A percentile compares a stretch with the other conserved stretches of the same genome.
These are phyloP conservation scores for Ceyx margarethae DNA, from an alignment of 2,113 vertebrate genomes.

Conservation along the genomic window DNA sequence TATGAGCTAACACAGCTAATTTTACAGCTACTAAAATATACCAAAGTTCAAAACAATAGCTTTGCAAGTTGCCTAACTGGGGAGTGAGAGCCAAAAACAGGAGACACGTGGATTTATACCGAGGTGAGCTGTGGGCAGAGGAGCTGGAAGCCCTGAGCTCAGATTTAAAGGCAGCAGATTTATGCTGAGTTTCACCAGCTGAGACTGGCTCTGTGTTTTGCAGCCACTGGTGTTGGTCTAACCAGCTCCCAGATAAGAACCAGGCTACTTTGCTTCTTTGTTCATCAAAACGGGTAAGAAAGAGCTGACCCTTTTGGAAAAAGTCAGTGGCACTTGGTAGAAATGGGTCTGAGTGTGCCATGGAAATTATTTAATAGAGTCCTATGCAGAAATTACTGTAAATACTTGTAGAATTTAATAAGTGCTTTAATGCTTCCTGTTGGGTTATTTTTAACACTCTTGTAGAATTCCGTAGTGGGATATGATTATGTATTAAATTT, in stretches of 20 bases:
- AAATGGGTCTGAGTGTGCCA: not conserved
- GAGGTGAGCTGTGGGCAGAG: not conserved
- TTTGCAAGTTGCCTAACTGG: not conserved
- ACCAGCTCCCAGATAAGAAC: constrained; percentile 21
- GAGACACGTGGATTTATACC: not conserved
- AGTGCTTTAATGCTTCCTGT: constrained; percentile 59
- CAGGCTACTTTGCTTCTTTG: not conserved
- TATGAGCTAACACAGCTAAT: not conserved
- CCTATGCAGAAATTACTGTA: constrained; percentile 53
- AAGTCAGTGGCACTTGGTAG: not conserved
- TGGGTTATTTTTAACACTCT: constrained; percentile 63
- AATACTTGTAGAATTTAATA: constrained; percentile 62
- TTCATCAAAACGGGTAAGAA: not conserved
- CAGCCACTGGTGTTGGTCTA: not conserved
- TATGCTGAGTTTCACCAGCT: not conserved
- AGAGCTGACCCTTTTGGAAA: constrained; percentile 13
- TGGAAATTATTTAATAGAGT: constrained; percentile 51
- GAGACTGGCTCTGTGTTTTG: not conserved
- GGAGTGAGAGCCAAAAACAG: not conserved
- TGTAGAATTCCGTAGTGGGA: not conserved
- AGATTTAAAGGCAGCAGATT: not conserved
- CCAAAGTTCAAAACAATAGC: not conserved
- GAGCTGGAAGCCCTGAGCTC: not conserved
- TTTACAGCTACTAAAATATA: constrained; percentile 16
- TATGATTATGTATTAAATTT: constrained; percentile 37